A percentile compares a stretch with the other conserved stretches of the same genome.
Conservation (phyloP, 2,113 vertebrate genomes). For the Rhabdornis inornatus region DNA sequence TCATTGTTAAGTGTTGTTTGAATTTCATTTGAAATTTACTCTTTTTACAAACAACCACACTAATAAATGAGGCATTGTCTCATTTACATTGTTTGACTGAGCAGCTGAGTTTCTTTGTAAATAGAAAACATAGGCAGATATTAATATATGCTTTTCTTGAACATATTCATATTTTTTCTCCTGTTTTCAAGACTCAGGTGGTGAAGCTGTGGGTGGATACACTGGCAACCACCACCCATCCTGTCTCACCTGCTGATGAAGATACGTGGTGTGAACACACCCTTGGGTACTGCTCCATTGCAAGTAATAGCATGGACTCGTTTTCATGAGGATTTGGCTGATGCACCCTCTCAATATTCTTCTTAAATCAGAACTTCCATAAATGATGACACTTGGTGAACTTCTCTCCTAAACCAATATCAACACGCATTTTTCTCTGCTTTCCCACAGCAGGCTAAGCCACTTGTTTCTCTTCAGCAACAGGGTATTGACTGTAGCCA, state of each 20-base stretch:
- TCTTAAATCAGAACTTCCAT: neutral
- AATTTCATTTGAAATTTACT: conserved; percentile 23
- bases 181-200: neutral
- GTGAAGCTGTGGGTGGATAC: neutral
- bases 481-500: neutral
- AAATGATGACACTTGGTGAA: neutral
- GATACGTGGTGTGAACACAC: rapidly evolving
- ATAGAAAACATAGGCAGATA: neutral
- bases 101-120: conserved; percentile 7
- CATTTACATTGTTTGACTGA: neutral
- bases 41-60: conserved; percentile 24
- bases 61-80: conserved; percentile 13
- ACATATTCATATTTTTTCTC: neutral
- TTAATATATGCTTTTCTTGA: neutral
- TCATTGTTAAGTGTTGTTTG: conserved; percentile 7
- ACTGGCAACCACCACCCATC: neutral
- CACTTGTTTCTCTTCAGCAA: neutral
- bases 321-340: neutral
- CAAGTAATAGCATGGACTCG: neutral
- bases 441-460: neutral
- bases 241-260: neutral
- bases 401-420: neutral
- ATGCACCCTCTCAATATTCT: neutral
- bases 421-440: neutral
- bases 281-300: neutral